phyloP scores from a whole-genome alignment of 2,113 vertebrate genomes.

The Psephotus haematonotus region DNA sequence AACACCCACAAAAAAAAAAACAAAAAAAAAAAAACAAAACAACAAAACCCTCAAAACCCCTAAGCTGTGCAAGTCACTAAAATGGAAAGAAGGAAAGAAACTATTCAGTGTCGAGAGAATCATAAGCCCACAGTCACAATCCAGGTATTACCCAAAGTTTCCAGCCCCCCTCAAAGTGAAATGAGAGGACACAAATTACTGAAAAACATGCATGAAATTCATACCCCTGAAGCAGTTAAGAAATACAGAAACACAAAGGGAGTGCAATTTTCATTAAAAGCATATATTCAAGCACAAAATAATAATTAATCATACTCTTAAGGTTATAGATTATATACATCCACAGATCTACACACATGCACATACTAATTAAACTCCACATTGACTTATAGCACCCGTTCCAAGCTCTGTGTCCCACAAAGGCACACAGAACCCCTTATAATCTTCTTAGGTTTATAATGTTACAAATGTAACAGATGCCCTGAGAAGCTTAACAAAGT shows the following conservation, averaged over 20 bases:
- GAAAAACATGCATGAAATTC: neutral
- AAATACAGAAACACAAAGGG: neutral
- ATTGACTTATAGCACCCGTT: neutral
- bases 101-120: neutral
- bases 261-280: neutral
- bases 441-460: neutral
- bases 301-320: neutral
- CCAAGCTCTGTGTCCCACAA: neutral
- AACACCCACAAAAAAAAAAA: too few relatives aligned
- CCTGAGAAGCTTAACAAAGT: neutral
- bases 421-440: neutral
- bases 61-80: neutral
- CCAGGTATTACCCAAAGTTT: neutral
- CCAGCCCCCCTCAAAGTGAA: neutral
- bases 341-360: neutral
- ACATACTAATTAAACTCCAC: neutral
- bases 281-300: neutral
- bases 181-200: neutral
- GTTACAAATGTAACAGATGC: neutral
- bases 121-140: neutral
- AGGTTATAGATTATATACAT: neutral
- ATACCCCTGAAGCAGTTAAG: neutral
- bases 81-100: neutral
- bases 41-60: fast-evolving
- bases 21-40: fast-evolving